These are phyloP conservation scores for Ovis canadensis DNA, from an alignment of 2,113 vertebrate genomes.

Conservation along the genomic window DNA sequence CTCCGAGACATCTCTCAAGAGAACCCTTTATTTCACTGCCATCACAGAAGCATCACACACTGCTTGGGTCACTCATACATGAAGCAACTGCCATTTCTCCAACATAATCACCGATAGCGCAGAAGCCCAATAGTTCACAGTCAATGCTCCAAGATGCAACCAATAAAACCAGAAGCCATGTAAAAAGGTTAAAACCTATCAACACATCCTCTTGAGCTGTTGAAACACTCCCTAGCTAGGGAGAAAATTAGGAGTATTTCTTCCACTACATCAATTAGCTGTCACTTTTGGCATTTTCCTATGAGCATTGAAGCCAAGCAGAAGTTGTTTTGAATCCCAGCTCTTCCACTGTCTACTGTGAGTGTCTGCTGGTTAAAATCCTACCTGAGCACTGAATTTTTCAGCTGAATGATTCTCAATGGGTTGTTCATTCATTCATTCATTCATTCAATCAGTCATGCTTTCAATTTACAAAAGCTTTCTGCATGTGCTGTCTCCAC, in stretches of 20 bases:
- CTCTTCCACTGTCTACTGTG: background rate
- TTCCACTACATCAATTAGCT: slow-evolving; percentile 13
- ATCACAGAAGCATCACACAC: background rate
- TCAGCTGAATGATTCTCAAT: background rate
- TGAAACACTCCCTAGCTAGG: background rate
- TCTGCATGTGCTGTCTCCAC: background rate
- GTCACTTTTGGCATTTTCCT: background rate
- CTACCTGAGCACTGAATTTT: background rate
- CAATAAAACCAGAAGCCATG: background rate
- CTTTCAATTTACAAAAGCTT: background rate
- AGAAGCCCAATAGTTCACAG: background rate
- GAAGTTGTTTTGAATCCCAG: background rate
- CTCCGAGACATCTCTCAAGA: background rate
- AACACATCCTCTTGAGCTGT: background rate
- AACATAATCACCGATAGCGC: background rate
- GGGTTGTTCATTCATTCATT: background rate
- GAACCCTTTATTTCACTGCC: background rate
- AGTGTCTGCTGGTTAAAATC: background rate
- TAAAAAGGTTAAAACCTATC: background rate
- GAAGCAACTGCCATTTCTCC: background rate
- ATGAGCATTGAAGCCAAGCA: background rate
- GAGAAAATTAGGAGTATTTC: background rate
- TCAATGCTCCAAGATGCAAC: background rate
- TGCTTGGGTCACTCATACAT: background rate
- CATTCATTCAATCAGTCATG: background rate